These are phyloP conservation scores for Axea sp. DNA, from an alignment of 2,888 invertebrate genomes.

Conservation along the genomic window DNA sequence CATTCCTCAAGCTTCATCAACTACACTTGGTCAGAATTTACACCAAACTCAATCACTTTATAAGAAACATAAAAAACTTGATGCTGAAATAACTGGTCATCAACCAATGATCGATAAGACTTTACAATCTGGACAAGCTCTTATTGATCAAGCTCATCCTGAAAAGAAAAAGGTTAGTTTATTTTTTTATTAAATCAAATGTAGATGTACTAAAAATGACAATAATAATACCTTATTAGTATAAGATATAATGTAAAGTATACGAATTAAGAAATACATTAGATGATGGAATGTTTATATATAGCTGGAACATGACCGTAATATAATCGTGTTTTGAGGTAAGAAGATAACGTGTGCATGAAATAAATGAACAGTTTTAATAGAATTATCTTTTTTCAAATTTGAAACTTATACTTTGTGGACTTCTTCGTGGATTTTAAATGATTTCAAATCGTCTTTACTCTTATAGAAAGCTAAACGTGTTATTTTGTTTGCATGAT, in stretches of 20 bases:
- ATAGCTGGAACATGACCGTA: slow-evolving; percentile 73
- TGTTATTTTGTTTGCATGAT: too few species aligned
- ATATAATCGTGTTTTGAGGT: slow-evolving; percentile 69
- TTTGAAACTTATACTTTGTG: not conserved
- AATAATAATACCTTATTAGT: too few species aligned
- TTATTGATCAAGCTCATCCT: slow-evolving; percentile 89
- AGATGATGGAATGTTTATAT: slow-evolving; percentile 69
- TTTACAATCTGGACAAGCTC: slow-evolving; percentile 86
- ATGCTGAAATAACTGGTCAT: slow-evolving; percentile 93
- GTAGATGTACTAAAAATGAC: slow-evolving; percentile 4
- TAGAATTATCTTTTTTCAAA: not conserved
- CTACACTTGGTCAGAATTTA: slow-evolving; percentile 89
- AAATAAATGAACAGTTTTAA: slow-evolving; percentile 11
- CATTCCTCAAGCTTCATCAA: slow-evolving; percentile 88
- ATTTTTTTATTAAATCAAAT: too few species aligned
- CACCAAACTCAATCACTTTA: slow-evolving; percentile 94
- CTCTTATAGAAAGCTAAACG: too few species aligned
- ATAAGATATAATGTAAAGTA: too few species aligned
- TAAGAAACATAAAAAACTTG: slow-evolving; percentile 96
- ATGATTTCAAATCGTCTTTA: too few species aligned
- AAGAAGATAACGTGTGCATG: slow-evolving; percentile 64
- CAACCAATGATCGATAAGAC: slow-evolving; percentile 91
- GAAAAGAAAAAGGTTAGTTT: slow-evolving; percentile 85
- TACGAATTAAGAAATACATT: too few species aligned
- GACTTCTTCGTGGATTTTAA: slow-evolving; percentile 19